Evolutionary conservation across 2,888 invertebrate genomes (phyloP).

Genomic region (Mongoloraphidia duomilia): DNA sequence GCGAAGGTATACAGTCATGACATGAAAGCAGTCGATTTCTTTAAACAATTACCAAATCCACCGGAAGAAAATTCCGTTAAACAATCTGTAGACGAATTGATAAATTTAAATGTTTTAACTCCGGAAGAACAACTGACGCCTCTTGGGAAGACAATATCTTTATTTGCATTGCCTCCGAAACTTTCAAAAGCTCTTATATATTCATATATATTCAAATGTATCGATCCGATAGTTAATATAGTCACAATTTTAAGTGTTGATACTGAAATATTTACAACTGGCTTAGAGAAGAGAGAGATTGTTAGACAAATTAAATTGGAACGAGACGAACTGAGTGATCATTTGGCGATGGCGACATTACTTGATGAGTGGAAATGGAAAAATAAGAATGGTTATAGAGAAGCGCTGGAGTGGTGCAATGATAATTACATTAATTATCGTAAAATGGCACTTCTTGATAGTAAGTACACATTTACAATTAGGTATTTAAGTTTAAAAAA

Average conservation of each 20-base stretch:
- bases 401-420: conserved; percentile 30
- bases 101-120: conserved; percentile 41
- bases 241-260: conserved; percentile 33
- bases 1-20: conserved; percentile 45
- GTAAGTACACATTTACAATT: conserved; percentile 26
- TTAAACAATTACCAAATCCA: conserved; percentile 45
- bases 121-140: conserved; percentile 43
- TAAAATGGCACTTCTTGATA: conserved; percentile 35
- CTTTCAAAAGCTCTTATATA: conserved; percentile 44
- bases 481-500: too few relatives aligned
- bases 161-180: conserved; percentile 44
- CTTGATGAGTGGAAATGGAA: conserved; percentile 36
- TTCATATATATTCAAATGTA: conserved; percentile 38
- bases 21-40: conserved; percentile 40
- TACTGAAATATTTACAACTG: conserved; percentile 36
- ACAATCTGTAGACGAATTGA: conserved; percentile 44
- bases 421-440: conserved; percentile 32
- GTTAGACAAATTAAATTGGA: conserved; percentile 36
- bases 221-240: conserved; percentile 35
- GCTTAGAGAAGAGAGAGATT: conserved; percentile 32
- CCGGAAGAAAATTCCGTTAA: conserved; percentile 37
- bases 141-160: conserved; percentile 39
- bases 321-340: conserved; percentile 44
- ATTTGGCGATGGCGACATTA: conserved; percentile 40
- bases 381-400: conserved; percentile 19